A percentile compares a stretch with the other conserved stretches of the same genome.
These are phyloP conservation scores for Prochilodus magdalenae DNA, from an alignment of 2,113 vertebrate species.

Conservation along the genomic window DNA sequence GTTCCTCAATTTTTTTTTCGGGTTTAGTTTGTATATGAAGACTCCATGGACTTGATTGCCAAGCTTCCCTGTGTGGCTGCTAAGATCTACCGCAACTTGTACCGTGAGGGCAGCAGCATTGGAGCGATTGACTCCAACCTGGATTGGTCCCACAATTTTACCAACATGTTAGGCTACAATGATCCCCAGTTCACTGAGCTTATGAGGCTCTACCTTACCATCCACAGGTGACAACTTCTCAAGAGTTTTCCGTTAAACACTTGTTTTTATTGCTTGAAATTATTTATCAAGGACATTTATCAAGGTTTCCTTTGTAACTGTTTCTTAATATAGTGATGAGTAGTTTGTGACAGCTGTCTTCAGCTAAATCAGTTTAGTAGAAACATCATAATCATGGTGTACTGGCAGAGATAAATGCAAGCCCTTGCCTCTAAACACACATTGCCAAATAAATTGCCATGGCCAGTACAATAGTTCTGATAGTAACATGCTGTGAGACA, in stretches of 20 bases:
- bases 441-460: too few species aligned
- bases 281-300: too few species aligned
- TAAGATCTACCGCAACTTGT: slow-evolving; percentile 97
- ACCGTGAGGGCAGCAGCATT: slow-evolving; percentile 95
- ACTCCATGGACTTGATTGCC: slow-evolving; percentile 96
- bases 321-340: too few species aligned
- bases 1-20: neutral
- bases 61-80: slow-evolving; percentile 96
- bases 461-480: too few species aligned
- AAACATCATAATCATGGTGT: too few species aligned
- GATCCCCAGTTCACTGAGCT: slow-evolving; percentile 93
- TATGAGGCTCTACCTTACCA: slow-evolving; percentile 97
- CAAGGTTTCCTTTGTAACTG: too few species aligned
- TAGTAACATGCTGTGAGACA: too few species aligned
- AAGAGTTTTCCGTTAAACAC: neutral
- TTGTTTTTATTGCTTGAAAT: neutral
- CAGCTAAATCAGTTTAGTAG: too few species aligned
- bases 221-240: slow-evolving; percentile 85
- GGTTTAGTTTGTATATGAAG: slow-evolving; percentile 89
- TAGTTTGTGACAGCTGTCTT: too few species aligned
- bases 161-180: slow-evolving; percentile 96
- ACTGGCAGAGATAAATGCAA: too few species aligned
- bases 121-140: slow-evolving; percentile 94
- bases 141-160: slow-evolving; percentile 98
- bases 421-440: too few species aligned